A percentile compares a stretch with the other conserved stretches of the same genome.
Conservation (phyloP, 2,113 vertebrate species). For the Tichodroma muraria region DNA sequence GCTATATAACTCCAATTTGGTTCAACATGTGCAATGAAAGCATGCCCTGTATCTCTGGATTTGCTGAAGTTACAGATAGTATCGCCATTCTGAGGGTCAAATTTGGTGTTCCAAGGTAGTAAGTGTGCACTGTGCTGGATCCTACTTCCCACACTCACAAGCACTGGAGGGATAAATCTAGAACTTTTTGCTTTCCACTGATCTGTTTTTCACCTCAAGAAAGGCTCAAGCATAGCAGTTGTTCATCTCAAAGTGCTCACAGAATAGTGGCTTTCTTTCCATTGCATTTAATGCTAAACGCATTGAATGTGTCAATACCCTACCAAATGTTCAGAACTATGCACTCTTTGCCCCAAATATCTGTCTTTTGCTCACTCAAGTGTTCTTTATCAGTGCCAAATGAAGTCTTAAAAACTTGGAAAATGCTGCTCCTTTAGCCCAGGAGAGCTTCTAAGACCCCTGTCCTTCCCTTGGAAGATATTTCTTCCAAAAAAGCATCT, state of each 20-base stretch:
- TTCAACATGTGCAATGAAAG: background rate
- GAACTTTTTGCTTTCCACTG: background rate
- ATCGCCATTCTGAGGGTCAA: background rate
- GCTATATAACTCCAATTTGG: background rate
- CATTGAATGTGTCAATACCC: background rate
- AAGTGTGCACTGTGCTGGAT: background rate
- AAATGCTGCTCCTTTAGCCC: background rate
- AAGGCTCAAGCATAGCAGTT: background rate
- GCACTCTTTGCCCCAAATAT: background rate
- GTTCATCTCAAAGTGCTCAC: background rate
- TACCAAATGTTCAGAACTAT: background rate
- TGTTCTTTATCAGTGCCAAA: background rate
- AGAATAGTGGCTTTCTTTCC: background rate
- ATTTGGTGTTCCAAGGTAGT: background rate
- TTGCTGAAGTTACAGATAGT: background rate
- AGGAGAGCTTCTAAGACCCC: background rate
- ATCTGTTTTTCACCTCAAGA: background rate
- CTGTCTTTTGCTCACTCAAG: background rate
- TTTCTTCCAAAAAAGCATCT: background rate
- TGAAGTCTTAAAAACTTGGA: background rate
- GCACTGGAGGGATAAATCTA: background rate
- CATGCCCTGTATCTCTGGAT: background rate
- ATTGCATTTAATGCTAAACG: background rate
- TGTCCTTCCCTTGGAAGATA: background rate
- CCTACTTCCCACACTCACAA: background rate